Evolutionary conservation across 2,797 vertebrate genomes (phyloP), one percentile per base, ranked within the genome.

Genomic region (Mustela erminea): DNA sequence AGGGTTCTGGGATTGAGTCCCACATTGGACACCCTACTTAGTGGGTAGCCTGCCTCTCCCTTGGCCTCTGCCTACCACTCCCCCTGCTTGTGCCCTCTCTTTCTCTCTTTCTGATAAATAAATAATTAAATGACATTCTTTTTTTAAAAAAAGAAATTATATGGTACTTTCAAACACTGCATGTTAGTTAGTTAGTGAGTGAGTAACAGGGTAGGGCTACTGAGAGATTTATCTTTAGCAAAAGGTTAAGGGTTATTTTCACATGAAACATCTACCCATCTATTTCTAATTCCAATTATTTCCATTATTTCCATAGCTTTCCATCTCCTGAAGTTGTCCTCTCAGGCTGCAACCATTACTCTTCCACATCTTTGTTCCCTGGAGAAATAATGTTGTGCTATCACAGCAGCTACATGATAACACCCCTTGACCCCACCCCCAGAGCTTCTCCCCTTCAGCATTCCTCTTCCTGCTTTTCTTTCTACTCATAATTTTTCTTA

Each of bases 181-280:
- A 60, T 46, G 21, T 25, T 38, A 23, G 17, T 25, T n/a, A 23
- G 17, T 25, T 29, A 23, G 68, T 70, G 2, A 46, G 7, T 46
- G 20, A 77, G 9, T 32, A 78, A 82, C 5, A 93, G 62, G 20
- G 18, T 11, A 58, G 35, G 62, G 10, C 6, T 60, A 84, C 29
- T 75, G n/a, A 81, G n/a, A 93, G 17, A 90, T 72, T 66, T 72
- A 95, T 54, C 9, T 77, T 60, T 78, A 54, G 9, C 23, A 89
- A 64, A 11, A 23, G 32, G 56, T 35, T 43, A 64, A 35, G 66
- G 66, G 18, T 35, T 68, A 35, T 68, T 68, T 35, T 68, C 66
- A 72, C 2, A 87, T 18, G 35, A 83, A 60, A 60, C 72, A 80
- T 56, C 32, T 43, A 43, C 43, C 29, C 7, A 90, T 68, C 29